Percentiles rank a stretch among this genome's conserved stretches.
phyloP scores from a whole-genome alignment of 2,888 invertebrate genomes.

The Sclerodermus sp. region DNA sequence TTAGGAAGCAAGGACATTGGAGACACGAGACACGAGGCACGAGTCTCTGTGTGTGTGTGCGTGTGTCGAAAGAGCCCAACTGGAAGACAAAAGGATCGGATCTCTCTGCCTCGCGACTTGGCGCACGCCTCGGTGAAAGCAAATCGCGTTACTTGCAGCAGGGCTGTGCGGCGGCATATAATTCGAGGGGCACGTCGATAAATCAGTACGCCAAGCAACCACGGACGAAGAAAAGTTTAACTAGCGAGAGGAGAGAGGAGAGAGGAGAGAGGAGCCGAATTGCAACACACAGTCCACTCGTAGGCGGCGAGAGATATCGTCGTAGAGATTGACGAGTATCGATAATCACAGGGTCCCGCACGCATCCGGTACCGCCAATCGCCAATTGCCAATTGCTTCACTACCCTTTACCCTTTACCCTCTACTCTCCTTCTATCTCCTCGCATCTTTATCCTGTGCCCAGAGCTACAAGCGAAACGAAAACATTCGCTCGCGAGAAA shows the following conservation, averaged over 20 bases:
- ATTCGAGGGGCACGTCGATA: slow-evolving; percentile 38
- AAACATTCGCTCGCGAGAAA: no score
- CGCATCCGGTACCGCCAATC: slow-evolving; percentile 1
- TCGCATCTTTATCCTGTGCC: no score
- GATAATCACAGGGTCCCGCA: not conserved
- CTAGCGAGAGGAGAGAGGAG: not conserved
- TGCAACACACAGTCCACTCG: not conserved
- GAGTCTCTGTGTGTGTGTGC: no score
- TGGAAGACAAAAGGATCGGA: not conserved
- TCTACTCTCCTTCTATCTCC: no score
- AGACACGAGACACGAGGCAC: no score
- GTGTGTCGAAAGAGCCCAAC: not conserved
- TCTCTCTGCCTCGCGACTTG: no score
- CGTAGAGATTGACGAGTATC: not conserved
- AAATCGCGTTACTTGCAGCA: not conserved
- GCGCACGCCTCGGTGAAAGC: not conserved
- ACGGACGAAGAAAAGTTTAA: not conserved
- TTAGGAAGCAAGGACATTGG: no score
- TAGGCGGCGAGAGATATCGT: not conserved
- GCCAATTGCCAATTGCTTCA: not conserved
- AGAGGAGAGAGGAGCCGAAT: not conserved
- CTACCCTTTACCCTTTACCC: not conserved
- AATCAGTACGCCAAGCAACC: slow-evolving; percentile 19
- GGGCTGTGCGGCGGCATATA: slow-evolving; percentile 11
- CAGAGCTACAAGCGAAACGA: no score